phyloP scores from a whole-genome alignment of 2,888 invertebrate species.

The Leucophora obtusa region DNA sequence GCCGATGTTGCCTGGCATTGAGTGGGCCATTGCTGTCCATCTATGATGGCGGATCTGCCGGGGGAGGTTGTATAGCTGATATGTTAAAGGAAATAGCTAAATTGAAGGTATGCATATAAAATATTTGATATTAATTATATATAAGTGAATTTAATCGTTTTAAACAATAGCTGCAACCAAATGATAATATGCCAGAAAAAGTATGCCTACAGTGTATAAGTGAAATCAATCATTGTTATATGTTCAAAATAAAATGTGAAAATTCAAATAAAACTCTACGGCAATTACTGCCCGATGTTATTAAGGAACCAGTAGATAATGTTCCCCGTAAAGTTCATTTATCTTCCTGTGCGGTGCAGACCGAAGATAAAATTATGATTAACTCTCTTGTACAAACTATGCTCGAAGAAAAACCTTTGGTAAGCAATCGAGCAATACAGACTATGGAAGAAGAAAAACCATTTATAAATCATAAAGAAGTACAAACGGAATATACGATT shows the following conservation, averaged over 20 bases:
- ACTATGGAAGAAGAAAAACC: constrained; percentile 16
- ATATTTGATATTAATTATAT: neutral
- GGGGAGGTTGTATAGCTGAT: constrained; percentile 71
- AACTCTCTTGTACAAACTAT: constrained; percentile 32
- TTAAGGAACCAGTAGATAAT: constrained; percentile 64
- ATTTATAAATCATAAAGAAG: constrained; percentile 34
- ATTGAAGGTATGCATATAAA: constrained; percentile 67
- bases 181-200: constrained; percentile 76
- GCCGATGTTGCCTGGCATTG: constrained; percentile 75
- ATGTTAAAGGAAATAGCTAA: constrained; percentile 73
- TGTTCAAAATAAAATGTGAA: constrained; percentile 78
- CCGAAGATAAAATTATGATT: constrained; percentile 38
- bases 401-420: constrained; percentile 5
- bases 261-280: constrained; percentile 75
- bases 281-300: constrained; percentile 72
- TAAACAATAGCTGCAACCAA: constrained; percentile 70
- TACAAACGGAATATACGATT: constrained; percentile 56
- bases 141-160: neutral
- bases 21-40: constrained; percentile 74
- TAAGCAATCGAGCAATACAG: constrained; percentile 14
- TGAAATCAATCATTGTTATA: constrained; percentile 77
- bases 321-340: neutral
- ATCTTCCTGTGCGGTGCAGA: constrained; percentile 64
- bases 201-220: constrained; percentile 77
- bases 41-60: constrained; percentile 70